Percentiles rank a stretch among this genome's conserved stretches.
These are phyloP conservation scores for Leucania comma DNA, from an alignment of 2,888 invertebrate species.

Conservation along the genomic window DNA sequence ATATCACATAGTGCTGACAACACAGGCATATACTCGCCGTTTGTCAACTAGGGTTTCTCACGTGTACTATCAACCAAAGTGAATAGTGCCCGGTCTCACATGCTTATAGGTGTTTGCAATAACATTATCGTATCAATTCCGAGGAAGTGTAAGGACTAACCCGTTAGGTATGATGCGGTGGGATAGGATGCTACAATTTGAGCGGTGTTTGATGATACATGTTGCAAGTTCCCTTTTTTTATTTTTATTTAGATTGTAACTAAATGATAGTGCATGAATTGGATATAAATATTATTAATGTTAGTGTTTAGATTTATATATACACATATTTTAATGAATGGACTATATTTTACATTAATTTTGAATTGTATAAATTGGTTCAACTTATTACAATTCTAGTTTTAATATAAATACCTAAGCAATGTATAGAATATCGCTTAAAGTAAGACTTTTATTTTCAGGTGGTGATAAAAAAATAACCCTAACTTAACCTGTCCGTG, in stretches of 20 bases:
- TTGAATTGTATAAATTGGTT: too few relatives aligned
- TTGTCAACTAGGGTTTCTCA: conserved; percentile 12
- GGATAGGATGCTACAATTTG: conserved; percentile 9
- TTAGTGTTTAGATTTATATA: too few relatives aligned
- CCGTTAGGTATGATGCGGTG: conserved; percentile 18
- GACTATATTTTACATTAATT: too few relatives aligned
- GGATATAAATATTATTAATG: background rate
- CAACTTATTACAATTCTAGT: too few relatives aligned
- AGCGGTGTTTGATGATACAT: background rate
- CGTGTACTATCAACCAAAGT: conserved; percentile 27
- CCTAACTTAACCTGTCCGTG: too few relatives aligned
- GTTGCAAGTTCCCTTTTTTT: background rate
- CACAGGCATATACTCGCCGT: conserved; percentile 1
- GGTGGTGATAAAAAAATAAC: too few relatives aligned
- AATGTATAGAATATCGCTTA: too few relatives aligned
- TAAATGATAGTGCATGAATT: background rate
- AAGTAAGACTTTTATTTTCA: too few relatives aligned
- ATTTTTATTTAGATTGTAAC: background rate
- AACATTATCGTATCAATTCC: conserved; percentile 34
- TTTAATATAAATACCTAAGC: too few relatives aligned
- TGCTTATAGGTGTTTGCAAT: conserved; percentile 44
- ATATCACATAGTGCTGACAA: background rate
- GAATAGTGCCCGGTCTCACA: conserved; percentile 23
- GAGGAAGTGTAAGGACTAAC: background rate
- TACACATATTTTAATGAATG: too few relatives aligned